Evolutionary conservation across 2,888 invertebrate species (phyloP).

Genomic region (Polymixis flavicincta): DNA sequence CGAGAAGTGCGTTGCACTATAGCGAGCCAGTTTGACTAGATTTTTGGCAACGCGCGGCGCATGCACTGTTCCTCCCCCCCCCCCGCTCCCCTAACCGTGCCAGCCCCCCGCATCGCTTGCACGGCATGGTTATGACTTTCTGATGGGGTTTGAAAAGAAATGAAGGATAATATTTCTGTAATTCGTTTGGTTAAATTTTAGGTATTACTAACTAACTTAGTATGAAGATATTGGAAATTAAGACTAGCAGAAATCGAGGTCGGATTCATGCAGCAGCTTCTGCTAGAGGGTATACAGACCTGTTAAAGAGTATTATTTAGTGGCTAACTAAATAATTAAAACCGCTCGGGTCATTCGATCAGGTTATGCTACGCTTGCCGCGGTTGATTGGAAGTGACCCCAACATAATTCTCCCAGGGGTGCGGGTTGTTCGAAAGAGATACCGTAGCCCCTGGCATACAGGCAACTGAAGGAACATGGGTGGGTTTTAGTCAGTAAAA

Average conservation of each 20-base stretch:
- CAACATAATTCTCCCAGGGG: no score
- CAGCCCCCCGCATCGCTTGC: constrained; percentile 62
- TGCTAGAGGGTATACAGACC: no score
- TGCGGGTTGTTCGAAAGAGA: no score
- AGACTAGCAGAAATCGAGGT: neutral
- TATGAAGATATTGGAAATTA: neutral
- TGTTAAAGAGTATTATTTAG: neutral
- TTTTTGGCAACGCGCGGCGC: constrained; percentile 86
- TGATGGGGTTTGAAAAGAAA: constrained; percentile 76
- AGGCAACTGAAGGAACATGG: no score
- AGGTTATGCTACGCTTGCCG: no score
- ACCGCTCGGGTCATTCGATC: no score
- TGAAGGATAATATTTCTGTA: constrained; percentile 39
- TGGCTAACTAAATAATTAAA: no score
- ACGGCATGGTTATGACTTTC: constrained; percentile 79
- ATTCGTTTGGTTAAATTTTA: constrained; percentile 31
- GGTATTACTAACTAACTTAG: neutral
- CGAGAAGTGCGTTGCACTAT: constrained; percentile 89
- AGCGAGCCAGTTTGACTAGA: constrained; percentile 90
- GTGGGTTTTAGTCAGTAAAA: no score
- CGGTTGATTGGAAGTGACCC: no score
- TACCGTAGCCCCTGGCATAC: no score
- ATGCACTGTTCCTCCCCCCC: constrained; percentile 66
- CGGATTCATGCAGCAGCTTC: neutral
- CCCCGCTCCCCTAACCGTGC: constrained; percentile 55